phyloP scores from a whole-genome alignment of 1,140 invertebrate genomes.

The Eufriesea mexicana region DNA sequence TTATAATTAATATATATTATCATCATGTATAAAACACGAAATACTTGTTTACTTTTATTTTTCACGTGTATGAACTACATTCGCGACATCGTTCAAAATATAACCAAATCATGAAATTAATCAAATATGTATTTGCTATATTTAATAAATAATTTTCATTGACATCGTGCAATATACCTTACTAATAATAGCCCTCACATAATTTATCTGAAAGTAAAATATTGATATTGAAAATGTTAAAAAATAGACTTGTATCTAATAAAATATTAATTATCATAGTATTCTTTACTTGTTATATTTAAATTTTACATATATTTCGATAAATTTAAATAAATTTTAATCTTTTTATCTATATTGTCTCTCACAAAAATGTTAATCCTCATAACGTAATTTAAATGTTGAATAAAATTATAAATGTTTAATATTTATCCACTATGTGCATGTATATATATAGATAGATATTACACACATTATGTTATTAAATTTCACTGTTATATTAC shows the following conservation, averaged over 20 bases:
- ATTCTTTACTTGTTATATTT: not conserved
- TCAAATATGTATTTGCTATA: not conserved
- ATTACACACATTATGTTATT: conserved; percentile 18
- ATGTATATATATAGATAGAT: not conserved
- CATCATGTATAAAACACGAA: no score
- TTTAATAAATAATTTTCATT: not conserved
- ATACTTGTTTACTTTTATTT: not conserved
- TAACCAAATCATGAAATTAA: not conserved
- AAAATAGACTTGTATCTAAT: not conserved
- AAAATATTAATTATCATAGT: not conserved
- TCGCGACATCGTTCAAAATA: no score
- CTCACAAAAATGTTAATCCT: not conserved
- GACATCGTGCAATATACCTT: not conserved
- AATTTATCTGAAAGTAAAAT: not conserved
- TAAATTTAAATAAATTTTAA: not conserved
- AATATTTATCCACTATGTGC: not conserved
- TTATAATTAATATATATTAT: not conserved
- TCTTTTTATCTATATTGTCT: not conserved
- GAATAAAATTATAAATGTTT: not conserved
- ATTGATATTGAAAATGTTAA: not conserved
- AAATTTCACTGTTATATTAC: not conserved
- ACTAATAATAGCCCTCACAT: not conserved
- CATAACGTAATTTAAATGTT: not conserved
- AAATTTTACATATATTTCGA: not conserved
- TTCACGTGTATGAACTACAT: no score